These are phyloP conservation scores for Myxocyprinus asiaticus DNA, from an alignment of 2,113 vertebrate species.

Conservation along the genomic window DNA sequence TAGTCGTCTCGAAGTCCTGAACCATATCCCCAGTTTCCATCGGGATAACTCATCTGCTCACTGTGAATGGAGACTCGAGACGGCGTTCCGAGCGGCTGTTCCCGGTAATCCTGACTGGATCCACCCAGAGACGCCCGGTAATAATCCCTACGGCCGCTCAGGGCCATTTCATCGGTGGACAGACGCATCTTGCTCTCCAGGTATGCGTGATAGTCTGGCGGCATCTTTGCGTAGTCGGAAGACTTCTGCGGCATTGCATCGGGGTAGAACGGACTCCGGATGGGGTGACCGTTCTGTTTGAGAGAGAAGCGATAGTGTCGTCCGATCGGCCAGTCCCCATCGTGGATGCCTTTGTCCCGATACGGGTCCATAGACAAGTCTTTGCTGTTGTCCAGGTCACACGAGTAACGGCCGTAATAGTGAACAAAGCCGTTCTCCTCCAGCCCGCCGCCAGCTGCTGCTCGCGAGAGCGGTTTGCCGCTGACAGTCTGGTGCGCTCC, in stretches of 20 bases:
- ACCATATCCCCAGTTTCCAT: conserved; percentile 85
- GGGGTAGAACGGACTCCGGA: conserved; percentile 83
- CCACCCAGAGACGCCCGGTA: conserved; percentile 72
- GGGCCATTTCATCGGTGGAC: conserved; percentile 73
- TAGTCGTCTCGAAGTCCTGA: conserved; percentile 81
- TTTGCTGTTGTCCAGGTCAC: conserved; percentile 84
- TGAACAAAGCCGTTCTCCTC: conserved; percentile 93
- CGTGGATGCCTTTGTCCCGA: conserved; percentile 74
- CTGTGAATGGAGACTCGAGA: conserved; percentile 85
- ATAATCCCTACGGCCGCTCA: conserved; percentile 67
- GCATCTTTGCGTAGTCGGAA: conserved; percentile 80
- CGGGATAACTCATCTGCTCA: conserved; percentile 85
- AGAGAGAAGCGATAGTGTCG: conserved; percentile 77
- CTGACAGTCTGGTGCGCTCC: conserved; percentile 80
- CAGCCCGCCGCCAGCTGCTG: conserved; percentile 57
- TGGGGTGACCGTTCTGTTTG: conserved; percentile 88
- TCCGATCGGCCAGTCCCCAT: conserved; percentile 79
- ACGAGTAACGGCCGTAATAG: conserved; percentile 89
- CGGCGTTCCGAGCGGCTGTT: conserved; percentile 81
- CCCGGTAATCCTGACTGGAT: conserved; percentile 86
- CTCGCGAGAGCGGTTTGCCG: conserved; percentile 70
- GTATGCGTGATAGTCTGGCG: conserved; percentile 86
- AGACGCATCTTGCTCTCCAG: conserved; percentile 84
- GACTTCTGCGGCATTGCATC: conserved; percentile 86
- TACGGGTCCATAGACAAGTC: conserved; percentile 79